These are phyloP conservation scores for Notolabrus celidotus DNA, from an alignment of 2,797 vertebrate species.

Conservation along the genomic window DNA sequence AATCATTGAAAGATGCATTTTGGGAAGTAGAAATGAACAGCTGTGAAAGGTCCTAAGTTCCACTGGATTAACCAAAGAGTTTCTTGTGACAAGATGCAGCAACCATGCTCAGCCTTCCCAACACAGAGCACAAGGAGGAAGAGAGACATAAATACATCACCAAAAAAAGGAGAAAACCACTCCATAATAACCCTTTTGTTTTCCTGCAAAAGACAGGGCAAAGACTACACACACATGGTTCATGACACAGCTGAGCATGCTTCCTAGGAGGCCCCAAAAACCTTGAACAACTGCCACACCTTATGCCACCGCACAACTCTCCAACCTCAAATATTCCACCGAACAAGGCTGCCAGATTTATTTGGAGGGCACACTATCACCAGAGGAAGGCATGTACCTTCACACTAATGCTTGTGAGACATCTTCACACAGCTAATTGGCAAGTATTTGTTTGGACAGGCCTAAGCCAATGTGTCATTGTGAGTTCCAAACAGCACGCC, in stretches of 20 bases:
- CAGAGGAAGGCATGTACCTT: constrained; percentile 53
- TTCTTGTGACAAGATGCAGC: neutral
- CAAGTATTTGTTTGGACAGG: constrained; percentile 40
- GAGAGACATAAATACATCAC: constrained; percentile 2
- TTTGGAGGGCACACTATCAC: constrained; percentile 29
- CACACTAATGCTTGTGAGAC: constrained; percentile 36
- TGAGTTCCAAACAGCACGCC: constrained; percentile 47
- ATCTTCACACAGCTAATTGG: constrained; percentile 61
- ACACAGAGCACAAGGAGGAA: neutral
- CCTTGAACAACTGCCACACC: constrained; percentile 7
- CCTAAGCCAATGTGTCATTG: constrained; percentile 47
- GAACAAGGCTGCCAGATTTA: constrained; percentile 35
- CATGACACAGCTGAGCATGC: constrained; percentile 7
- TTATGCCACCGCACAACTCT: constrained; percentile 10
- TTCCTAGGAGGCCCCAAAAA: constrained; percentile 1
- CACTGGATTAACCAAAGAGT: no score
- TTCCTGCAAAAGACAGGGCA: neutral
- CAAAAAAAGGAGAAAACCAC: neutral
- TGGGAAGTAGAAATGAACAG: no score
- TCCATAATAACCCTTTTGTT: neutral
- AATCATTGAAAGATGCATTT: no score
- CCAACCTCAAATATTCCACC: constrained; percentile 26
- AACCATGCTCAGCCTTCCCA: neutral
- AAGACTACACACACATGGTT: constrained; percentile 4
- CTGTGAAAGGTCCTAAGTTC: no score